A percentile compares a stretch with the other conserved stretches of the same genome.
Evolutionary conservation across 2,888 invertebrate genomes (phyloP).

Genomic region (Dorcus parallelipipedus): DNA sequence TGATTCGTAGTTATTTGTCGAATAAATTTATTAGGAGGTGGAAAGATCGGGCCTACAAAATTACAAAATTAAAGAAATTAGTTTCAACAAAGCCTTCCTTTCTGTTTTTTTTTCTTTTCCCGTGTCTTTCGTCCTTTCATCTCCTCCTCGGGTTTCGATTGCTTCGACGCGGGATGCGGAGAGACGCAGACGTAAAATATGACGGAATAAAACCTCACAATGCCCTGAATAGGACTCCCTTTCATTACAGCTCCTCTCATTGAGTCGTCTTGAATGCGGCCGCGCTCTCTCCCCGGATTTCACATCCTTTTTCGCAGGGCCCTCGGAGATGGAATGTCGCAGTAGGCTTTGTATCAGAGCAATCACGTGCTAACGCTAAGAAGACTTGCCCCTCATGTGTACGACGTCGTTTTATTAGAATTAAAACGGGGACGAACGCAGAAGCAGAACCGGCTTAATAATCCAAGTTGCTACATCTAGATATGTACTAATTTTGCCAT

Average conservation of each 20-base stretch:
- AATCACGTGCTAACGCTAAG: neutral
- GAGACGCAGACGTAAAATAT: conserved; percentile 5
- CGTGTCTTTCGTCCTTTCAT: conserved; percentile 30
- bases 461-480: too few relatives aligned
- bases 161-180: neutral
- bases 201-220: conserved; percentile 9
- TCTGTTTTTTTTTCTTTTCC: conserved; percentile 41
- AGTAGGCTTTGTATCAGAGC: neutral
- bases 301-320: neutral
- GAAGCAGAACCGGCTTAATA: too few relatives aligned
- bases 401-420: too few relatives aligned
- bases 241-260: conserved; percentile 23
- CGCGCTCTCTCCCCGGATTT: neutral
- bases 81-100: conserved; percentile 32
- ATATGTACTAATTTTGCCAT: too few relatives aligned
- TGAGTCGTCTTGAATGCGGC: conserved; percentile 6
- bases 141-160: neutral
- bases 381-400: too few relatives aligned
- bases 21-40: too few relatives aligned
- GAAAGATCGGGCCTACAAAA: too few relatives aligned
- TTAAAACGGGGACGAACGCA: too few relatives aligned
- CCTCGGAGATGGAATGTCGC: neutral
- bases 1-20: too few relatives aligned
- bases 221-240: conserved; percentile 17
- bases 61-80: too few relatives aligned